Percentiles rank a stretch among this genome's conserved stretches.
Conservation (phyloP, 2,113 vertebrate genomes). For the Trogon surrucura region DNA sequence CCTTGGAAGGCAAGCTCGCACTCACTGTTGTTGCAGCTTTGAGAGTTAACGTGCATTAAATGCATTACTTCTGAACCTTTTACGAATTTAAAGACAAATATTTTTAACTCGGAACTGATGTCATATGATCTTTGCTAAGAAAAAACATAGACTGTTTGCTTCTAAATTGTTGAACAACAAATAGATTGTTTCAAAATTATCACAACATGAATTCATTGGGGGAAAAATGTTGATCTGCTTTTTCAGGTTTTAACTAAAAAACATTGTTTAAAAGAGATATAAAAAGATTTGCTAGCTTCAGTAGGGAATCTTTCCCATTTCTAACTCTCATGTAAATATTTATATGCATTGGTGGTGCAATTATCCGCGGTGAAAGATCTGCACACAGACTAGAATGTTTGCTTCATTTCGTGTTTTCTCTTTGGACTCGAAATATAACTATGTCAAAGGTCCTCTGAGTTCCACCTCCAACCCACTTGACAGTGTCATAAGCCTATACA, state of each 20-base stretch:
- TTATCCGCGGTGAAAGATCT: not conserved
- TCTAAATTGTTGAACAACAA: not conserved
- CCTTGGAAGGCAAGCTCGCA: not conserved
- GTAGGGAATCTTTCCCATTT: not conserved
- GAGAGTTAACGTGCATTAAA: not conserved
- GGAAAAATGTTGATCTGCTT: not conserved
- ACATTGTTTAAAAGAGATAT: not conserved
- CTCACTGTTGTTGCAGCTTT: not conserved
- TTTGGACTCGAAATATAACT: constrained; percentile 1
- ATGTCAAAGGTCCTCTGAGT: not conserved
- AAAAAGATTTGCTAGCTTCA: not conserved
- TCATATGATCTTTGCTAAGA: not conserved
- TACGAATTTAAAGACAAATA: constrained; percentile 6
- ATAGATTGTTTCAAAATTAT: constrained; percentile 11
- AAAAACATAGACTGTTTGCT: not conserved
- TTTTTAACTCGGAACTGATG: not conserved
- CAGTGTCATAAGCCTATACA: not conserved
- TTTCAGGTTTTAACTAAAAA: constrained; percentile 9
- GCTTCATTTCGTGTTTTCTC: not conserved
- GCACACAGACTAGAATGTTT: not conserved
- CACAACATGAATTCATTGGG: not conserved
- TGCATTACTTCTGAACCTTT: constrained; percentile 8
- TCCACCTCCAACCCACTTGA: not conserved
- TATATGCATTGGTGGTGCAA: not conserved
- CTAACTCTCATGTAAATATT: not conserved